Base-by-base conservation (phyloP, 2,113 vertebrate species). In the Nycticryphes semicollaris region DNA sequence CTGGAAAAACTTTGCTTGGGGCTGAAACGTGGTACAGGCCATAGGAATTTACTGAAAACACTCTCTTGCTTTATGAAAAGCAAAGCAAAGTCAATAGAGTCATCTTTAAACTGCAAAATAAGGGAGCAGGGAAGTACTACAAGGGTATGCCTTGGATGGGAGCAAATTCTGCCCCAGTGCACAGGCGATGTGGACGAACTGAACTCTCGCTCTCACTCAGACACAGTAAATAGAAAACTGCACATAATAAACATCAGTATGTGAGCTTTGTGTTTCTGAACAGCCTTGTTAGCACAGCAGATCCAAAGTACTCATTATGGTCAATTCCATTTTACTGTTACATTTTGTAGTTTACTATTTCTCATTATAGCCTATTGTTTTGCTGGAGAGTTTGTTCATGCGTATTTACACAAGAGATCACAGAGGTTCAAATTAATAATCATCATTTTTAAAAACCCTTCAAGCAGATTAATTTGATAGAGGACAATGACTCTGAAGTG, bases 321-420 rank as follows among this genome's bases (percentile, higher is more conserved):
- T 53, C 84, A 89, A 79, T 82, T 73, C 48, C 24, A 39, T 35
- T 85, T 68, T 27, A 68, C 48, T 76, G 87, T 23, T 68, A 62
- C 20, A 54, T 27, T 86, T 53, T 31, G 70, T 9, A 85, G 76
- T 79, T 85, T 54, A 80, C 62, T 62, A 76, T 56, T 82, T 41
- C 70, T 85, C 74, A 80, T 88, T 67, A 90, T 30, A 94, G 67
- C 45, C 78, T 30, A 59, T 74, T 85, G 82, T 90, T 83, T 83
- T 59, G 23, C 66, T 19, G 7, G 8, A 6, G 23, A 66, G 27
- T 47, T 75, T 11, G 33, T 78, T 53, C 33, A 2, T 16, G 73
- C 8, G 15, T 75, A 9, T n/a, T 83, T 86, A 53, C 37, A 66
- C 3, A 23, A 56, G 7, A 69, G n/a, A 88, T 41, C 54, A 60